Evolutionary conservation across 2,113 vertebrate species (phyloP).

Genomic region (Atrichornis clamosus): DNA sequence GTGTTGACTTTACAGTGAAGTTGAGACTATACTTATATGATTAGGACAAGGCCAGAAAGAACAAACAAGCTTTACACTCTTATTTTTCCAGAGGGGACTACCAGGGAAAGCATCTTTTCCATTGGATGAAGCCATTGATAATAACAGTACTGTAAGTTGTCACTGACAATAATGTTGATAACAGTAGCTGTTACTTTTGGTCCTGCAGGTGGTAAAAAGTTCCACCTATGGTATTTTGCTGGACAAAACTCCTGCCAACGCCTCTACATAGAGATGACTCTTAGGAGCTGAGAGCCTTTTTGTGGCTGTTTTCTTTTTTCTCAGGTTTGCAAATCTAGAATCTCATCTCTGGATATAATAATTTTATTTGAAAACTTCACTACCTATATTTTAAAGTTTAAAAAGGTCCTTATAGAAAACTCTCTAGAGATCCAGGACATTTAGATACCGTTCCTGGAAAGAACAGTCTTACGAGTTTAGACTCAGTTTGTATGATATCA

Average conservation of each 20-base stretch:
- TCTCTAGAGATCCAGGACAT: not conserved
- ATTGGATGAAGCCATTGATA: not conserved
- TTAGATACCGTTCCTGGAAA: not conserved
- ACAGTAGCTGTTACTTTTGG: not conserved
- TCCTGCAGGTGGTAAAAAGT: not conserved
- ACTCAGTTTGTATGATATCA: not conserved
- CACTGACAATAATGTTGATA: not conserved
- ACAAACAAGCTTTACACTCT: not conserved
- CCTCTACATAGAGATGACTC: not conserved
- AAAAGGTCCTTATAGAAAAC: not conserved
- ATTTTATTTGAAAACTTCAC: not conserved
- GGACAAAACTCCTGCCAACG: not conserved
- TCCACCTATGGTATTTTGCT: not conserved
- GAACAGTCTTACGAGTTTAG: not conserved
- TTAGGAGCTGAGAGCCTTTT: not conserved
- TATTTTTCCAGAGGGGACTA: not conserved
- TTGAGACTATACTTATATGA: not conserved
- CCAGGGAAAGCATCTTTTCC: not conserved
- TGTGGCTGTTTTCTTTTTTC: not conserved
- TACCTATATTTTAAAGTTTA: not conserved
- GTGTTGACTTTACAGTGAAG: not conserved
- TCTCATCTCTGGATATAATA: not conserved
- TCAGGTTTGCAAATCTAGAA: not conserved
- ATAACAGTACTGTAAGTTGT: not conserved
- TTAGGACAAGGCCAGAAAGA: not conserved